phyloP scores from a whole-genome alignment of 2,888 invertebrate genomes.

The Cyaniris semiargus region DNA sequence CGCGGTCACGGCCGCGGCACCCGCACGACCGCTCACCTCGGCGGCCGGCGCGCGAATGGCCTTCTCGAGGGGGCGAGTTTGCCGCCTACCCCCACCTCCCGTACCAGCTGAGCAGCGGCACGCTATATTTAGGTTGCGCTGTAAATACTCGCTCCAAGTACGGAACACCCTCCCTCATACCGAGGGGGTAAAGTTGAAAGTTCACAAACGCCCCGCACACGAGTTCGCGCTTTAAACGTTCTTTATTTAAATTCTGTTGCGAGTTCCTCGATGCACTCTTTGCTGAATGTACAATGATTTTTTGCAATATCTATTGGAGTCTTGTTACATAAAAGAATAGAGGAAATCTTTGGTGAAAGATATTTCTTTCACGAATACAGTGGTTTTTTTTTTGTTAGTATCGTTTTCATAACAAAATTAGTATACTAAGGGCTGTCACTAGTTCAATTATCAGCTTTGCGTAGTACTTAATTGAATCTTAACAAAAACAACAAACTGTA shows the following conservation, averaged over 20 bases:
- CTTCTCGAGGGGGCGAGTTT: slow-evolving; percentile 68
- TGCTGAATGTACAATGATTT: slow-evolving; percentile 66
- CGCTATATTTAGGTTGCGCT: slow-evolving; percentile 81
- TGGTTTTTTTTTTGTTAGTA: not conserved
- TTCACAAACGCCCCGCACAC: slow-evolving; percentile 73
- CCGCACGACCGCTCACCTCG: slow-evolving; percentile 67
- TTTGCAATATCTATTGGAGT: slow-evolving; percentile 4
- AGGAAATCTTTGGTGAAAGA: not conserved
- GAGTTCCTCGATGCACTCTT: slow-evolving; percentile 77
- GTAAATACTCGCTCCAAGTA: slow-evolving; percentile 79
- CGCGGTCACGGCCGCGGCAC: slow-evolving; percentile 70
- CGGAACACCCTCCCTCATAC: slow-evolving; percentile 56
- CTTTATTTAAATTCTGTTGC: slow-evolving; percentile 81
- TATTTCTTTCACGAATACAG: not conserved
- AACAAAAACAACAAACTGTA: not conserved
- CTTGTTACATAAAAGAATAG: not conserved
- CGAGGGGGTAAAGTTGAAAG: slow-evolving; percentile 72
- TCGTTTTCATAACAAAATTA: not conserved
- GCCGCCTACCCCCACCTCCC: slow-evolving; percentile 61
- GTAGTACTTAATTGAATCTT: not conserved
- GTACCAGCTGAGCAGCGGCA: slow-evolving; percentile 78
- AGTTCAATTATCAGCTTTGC: too few relatives aligned
- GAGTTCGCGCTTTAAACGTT: slow-evolving; percentile 71
- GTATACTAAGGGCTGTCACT: too few relatives aligned
- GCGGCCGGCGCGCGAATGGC: slow-evolving; percentile 67